phyloP scores from a whole-genome alignment of 2,113 vertebrate genomes.

The Lampris incognitus region DNA sequence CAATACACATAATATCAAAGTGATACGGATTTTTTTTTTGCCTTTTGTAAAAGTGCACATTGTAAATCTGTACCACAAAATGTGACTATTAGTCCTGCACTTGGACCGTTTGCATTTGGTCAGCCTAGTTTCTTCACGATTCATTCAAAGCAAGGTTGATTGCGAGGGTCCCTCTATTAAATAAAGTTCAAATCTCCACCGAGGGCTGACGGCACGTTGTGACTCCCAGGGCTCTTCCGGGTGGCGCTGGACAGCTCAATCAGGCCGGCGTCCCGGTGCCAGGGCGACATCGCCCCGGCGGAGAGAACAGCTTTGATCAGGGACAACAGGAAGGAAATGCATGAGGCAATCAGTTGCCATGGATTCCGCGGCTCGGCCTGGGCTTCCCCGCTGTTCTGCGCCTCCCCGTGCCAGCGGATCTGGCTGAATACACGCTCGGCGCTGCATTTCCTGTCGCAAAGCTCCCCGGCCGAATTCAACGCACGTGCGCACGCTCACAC shows the following conservation, averaged over 20 bases:
- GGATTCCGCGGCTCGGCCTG: slow-evolving; percentile 60
- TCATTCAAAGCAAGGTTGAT: slow-evolving; percentile 54
- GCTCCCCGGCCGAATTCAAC: slow-evolving; percentile 47
- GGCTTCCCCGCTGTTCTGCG: slow-evolving; percentile 43
- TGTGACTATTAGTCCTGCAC: no score
- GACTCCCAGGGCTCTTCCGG: slow-evolving; percentile 47
- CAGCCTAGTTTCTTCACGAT: slow-evolving; percentile 16
- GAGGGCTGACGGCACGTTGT: slow-evolving; percentile 21
- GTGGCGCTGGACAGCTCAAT: slow-evolving; percentile 56
- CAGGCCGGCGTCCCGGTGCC: slow-evolving; percentile 27
- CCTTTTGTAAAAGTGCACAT: no score
- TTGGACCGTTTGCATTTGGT: no score
- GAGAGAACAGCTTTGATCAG: slow-evolving; percentile 66
- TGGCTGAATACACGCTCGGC: slow-evolving; percentile 57
- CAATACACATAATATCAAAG: no score
- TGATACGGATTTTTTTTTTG: no score
- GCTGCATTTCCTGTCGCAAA: slow-evolving; percentile 52
- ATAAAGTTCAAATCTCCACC: slow-evolving; percentile 52
- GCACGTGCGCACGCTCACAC: slow-evolving; percentile 9
- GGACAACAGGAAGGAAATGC: slow-evolving; percentile 49
- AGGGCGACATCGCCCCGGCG: slow-evolving; percentile 23
- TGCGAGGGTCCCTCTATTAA: slow-evolving; percentile 64
- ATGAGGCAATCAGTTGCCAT: slow-evolving; percentile 69
- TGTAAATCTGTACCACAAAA: no score
- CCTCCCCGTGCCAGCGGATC: slow-evolving; percentile 46